Evolutionary conservation across 2,888 invertebrate species (phyloP), one percentile per base, ranked within the genome.

Genomic region (Ormyrus rosae): DNA sequence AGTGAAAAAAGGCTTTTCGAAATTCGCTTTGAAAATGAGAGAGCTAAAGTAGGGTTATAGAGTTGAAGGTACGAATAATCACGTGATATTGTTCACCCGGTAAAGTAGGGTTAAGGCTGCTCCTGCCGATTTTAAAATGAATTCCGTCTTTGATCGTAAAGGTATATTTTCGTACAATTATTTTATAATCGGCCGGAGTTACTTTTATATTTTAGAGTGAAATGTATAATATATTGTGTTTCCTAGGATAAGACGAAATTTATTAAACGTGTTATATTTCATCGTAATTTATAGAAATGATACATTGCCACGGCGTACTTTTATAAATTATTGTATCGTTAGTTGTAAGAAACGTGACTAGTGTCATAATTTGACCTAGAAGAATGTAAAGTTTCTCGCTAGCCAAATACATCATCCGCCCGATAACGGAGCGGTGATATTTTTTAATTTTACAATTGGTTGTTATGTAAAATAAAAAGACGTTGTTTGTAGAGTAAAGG

Each of bases 401-500:
- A 70, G 65, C 78, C 74, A 81, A 81, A 81, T 78, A 75, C 51
- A 71, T 74, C 74, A 61, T 46, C 13, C 2, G 13, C 65, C 55
- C 19, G 51, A 53, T 51, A 46, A 51, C 10, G 50, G 51, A 46
- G 45, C 13, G 65, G 73, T 74, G 78, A 65, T 78, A 78, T 70
- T 73, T 81, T 81, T 71, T 80, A 80, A 75, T 76, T 63, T 76
- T 72, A 80, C 61, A 68, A 81, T 81, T 81, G 78, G 81, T 81
- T 81, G 74, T 78, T 81, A 81, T 78, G 73, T 78, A 81, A 74
- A 80, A 78, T 78, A 74, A 77, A 58, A 10, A 55, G 63, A 55
- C 10, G 64, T 78, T 81, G 78, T 81, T 78, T 74, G 65, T 10
- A 69, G 71, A 64, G 72, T 46, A 46, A 46, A n/a, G 19, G 5